Evolutionary conservation across 2,888 invertebrate genomes (phyloP).

Genomic region (Eledona agricola): DNA sequence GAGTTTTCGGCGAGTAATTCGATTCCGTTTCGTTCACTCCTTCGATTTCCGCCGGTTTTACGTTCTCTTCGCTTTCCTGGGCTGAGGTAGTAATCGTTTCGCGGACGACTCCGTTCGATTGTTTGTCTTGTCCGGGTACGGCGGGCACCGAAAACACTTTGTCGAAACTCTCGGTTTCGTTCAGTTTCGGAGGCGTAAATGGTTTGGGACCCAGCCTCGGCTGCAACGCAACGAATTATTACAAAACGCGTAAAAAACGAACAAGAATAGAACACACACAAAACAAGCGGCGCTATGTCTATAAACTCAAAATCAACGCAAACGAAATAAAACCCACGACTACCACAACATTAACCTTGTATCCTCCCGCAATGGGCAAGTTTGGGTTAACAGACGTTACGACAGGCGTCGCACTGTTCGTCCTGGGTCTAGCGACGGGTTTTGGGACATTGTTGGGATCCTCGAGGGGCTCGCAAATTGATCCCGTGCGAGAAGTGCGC

Average conservation of each 20-base stretch:
- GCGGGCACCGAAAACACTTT: conserved; percentile 84
- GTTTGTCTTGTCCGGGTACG: conserved; percentile 66
- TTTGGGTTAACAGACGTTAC: conserved; percentile 69
- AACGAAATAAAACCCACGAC: conserved; percentile 35
- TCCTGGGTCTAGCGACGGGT: conserved; percentile 75
- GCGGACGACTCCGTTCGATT: conserved; percentile 57
- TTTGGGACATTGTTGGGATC: conserved; percentile 67
- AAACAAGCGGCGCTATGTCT: conserved; percentile 9
- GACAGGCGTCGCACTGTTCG: conserved; percentile 66
- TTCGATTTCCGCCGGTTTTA: conserved; percentile 72
- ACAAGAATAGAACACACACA: conserved; percentile 2
- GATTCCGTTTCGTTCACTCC: conserved; percentile 71
- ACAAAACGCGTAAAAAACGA: neutral
- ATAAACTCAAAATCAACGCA: conserved; percentile 29
- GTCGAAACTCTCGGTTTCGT: conserved; percentile 80
- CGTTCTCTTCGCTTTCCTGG: conserved; percentile 63
- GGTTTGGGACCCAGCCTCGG: conserved; percentile 87
- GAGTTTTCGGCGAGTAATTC: conserved; percentile 76
- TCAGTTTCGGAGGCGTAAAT: conserved; percentile 79
- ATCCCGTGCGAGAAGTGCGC: conserved; percentile 74
- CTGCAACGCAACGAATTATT: conserved; percentile 64
- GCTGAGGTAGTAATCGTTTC: too few species aligned
- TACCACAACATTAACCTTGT: conserved; percentile 71
- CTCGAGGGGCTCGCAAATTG: conserved; percentile 74
- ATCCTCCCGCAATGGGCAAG: conserved; percentile 68